Evolutionary conservation across 2,888 invertebrate genomes (phyloP).

Genomic region (Tetranychus piercei): DNA sequence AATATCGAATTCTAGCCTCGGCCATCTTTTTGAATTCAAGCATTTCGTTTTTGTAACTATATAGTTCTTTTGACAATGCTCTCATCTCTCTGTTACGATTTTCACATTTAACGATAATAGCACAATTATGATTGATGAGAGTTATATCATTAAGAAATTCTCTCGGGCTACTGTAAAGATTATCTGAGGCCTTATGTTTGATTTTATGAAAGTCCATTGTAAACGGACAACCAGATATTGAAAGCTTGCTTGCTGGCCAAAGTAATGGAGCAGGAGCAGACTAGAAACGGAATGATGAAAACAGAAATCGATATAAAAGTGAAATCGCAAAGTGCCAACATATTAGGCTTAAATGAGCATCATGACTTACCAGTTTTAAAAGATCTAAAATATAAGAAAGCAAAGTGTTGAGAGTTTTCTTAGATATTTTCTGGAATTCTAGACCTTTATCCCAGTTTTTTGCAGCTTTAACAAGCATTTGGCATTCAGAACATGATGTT

Average conservation of each 20-base stretch:
- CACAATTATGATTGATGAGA: neutral
- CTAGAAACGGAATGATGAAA: neutral
- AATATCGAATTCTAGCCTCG: neutral
- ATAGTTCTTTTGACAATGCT: neutral
- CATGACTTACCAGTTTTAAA: neutral
- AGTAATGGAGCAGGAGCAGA: neutral
- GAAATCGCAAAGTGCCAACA: no score
- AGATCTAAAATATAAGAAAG: neutral
- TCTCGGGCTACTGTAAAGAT: neutral
- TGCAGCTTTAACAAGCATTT: neutral
- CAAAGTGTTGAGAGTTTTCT: neutral
- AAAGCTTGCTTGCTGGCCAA: neutral
- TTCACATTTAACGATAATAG: no score
- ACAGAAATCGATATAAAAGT: neutral
- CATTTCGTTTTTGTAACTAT: neutral
- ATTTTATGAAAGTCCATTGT: neutral
- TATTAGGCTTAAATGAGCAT: no score
- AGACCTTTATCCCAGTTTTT: neutral
- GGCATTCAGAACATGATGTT: neutral
- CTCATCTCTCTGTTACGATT: no score
- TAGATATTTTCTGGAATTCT: neutral
- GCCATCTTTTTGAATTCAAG: neutral
- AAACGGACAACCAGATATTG: neutral
- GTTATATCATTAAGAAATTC: neutral
- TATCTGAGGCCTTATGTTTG: neutral